Base-by-base conservation (phyloP, 92 coral and sea anemone species). In the Bergia puertoricense region DNA sequence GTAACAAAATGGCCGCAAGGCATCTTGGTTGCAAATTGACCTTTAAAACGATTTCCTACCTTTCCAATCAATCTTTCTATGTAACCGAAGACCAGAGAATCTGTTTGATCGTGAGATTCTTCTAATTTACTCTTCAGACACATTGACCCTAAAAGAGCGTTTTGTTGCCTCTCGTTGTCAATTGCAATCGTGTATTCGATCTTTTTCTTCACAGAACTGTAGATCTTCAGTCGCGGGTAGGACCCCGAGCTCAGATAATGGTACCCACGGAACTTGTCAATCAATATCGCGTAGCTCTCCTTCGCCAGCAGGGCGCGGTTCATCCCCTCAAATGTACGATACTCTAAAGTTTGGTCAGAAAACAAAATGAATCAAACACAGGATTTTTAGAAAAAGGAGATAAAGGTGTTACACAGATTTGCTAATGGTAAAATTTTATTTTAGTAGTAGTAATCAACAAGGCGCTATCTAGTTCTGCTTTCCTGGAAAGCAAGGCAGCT, bases 191-290 rank as follows among this genome's bases (percentile, higher is more conserved):
- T 40, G 54, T 81, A 81, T 18, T 18, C 68, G 15, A 81, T 39
- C 14, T 40, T 2, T 40, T 2, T 37, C 46, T 38, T 48, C 0
- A 81, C 16, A 59, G 51, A 37, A 11, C 85, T 81, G 73, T 37
- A 2, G 54, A 81, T 81, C 54, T 81, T 81, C 15, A 81, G 36
- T 16, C 74, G 16, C 13, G 85, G 85, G 72, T 57, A 81, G 18
- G 11, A 40, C n/a, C 85, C 85, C 15, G 74, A 62, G 3, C 73
- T 41, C 74, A 81, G 50, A 18, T 81, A 62, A 43, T 81, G 85
- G 38, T 62, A 81, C 3, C 51, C 85, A 6, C 85, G 48, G 38
- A 57, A 81, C 54, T 81, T 81, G 74, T 81, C 85, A 7, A 81
- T 40, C 20, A 81, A 14, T 6, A 81, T 81, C 13, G 74, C 85